These are phyloP conservation scores for Anolis sagrei DNA, from an alignment of 2,113 vertebrate species.

Conservation along the genomic window DNA sequence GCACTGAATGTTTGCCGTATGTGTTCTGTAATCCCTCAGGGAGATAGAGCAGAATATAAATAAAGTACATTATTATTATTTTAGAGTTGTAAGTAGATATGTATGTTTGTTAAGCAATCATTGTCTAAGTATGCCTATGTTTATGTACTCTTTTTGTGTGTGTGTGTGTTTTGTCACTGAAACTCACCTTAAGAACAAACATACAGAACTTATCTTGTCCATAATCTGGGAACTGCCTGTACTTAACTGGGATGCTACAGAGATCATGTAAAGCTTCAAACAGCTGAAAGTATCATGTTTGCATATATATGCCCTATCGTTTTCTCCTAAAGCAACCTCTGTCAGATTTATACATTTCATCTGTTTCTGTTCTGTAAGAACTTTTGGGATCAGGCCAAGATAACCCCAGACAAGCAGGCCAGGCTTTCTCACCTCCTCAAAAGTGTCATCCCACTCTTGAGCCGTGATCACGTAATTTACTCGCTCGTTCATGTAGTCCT, in stretches of 20 bases:
- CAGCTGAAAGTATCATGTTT: not conserved
- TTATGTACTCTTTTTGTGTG: too few relatives aligned
- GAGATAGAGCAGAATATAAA: too few relatives aligned
- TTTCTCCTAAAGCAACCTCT: not conserved
- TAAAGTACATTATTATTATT: too few relatives aligned
- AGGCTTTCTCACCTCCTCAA: slow-evolving; percentile 83
- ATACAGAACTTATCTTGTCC: too few relatives aligned
- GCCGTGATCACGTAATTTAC: slow-evolving; percentile 91
- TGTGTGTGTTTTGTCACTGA: too few relatives aligned
- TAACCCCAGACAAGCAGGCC: not conserved
- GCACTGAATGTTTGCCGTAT: too few relatives aligned
- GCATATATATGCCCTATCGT: not conserved
- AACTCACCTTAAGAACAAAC: too few relatives aligned
- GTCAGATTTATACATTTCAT: not conserved
- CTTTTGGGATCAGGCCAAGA: not conserved
- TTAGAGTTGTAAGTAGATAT: too few relatives aligned
- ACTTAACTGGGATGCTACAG: not conserved
- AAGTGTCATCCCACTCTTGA: slow-evolving; percentile 89
- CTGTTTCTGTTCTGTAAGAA: not conserved
- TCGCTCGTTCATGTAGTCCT: slow-evolving; percentile 86
- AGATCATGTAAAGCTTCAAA: not conserved
- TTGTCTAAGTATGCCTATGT: too few relatives aligned
- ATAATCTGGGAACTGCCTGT: too few relatives aligned
- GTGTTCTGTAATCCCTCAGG: too few relatives aligned
- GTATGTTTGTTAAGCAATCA: too few relatives aligned